A percentile compares a stretch with the other conserved stretches of the same genome.
Evolutionary conservation across 2,888 invertebrate species (phyloP).

Genomic region (Drosophila ezoana): DNA sequence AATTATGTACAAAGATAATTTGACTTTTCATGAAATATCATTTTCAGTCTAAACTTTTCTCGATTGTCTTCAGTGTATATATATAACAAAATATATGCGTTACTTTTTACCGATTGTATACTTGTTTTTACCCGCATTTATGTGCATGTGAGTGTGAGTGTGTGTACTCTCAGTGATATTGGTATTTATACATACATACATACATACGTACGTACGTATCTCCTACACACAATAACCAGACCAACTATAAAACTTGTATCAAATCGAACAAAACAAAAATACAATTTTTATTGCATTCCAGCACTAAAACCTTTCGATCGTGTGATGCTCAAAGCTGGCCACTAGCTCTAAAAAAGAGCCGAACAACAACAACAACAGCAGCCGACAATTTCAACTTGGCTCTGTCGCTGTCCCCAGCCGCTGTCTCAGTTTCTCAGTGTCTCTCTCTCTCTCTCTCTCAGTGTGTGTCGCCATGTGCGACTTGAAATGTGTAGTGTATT

Average conservation of each 20-base stretch:
- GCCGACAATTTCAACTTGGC: conserved; percentile 36
- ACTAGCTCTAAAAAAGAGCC: conserved; percentile 47
- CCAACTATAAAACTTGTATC: conserved; percentile 80
- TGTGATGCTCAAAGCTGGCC: conserved; percentile 62
- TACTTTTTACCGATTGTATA: conserved; percentile 34
- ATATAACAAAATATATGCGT: conserved; percentile 33
- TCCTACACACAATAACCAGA: conserved; percentile 77
- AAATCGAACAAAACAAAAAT: conserved; percentile 79
- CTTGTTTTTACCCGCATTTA: conserved; percentile 38
- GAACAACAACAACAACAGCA: conserved; percentile 7
- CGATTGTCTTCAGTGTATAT: conserved; percentile 9
- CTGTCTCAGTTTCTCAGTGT: conserved; percentile 5
- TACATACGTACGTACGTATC: conserved; percentile 39
- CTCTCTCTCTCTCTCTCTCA: conserved; percentile 18
- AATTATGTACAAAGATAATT: no score
- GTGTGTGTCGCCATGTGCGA: conserved; percentile 66
- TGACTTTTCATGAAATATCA: no score
- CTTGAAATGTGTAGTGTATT: conserved; percentile 55
- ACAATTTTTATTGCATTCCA: conserved; percentile 79
- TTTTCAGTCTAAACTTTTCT: no score
- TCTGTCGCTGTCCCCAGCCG: conserved; percentile 24
- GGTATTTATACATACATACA: conserved; percentile 25
- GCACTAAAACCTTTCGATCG: conserved; percentile 79
- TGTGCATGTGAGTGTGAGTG: conserved; percentile 6
- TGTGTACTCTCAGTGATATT: conserved; percentile 30